These are phyloP conservation scores for Lydus trimaculatus DNA, from an alignment of 2,888 invertebrate genomes.

Conservation along the genomic window DNA sequence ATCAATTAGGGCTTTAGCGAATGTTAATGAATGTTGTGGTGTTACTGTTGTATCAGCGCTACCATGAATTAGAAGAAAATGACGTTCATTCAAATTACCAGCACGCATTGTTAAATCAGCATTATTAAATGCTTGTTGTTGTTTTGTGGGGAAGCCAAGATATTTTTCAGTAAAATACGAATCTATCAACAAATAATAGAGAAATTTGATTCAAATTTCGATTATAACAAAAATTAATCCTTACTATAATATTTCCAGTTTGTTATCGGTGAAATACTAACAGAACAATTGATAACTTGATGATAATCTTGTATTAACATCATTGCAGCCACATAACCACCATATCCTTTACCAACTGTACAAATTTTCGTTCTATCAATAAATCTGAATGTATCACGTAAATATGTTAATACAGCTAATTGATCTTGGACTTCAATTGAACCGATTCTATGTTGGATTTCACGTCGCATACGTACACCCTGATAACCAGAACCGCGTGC, in stretches of 20 bases:
- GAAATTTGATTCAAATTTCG: slow-evolving; percentile 1
- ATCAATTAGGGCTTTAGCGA: slow-evolving; percentile 83
- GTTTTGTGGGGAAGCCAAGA: slow-evolving; percentile 76
- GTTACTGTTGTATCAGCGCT: slow-evolving; percentile 87
- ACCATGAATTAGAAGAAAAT: slow-evolving; percentile 79
- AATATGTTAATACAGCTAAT: slow-evolving; percentile 69
- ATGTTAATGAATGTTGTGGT: slow-evolving; percentile 85
- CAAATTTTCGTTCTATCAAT: slow-evolving; percentile 83
- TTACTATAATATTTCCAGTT: slow-evolving; percentile 82
- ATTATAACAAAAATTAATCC: slow-evolving; percentile 42
- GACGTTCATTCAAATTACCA: slow-evolving; percentile 73
- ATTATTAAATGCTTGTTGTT: slow-evolving; percentile 74
- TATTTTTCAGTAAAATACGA: slow-evolving; percentile 92
- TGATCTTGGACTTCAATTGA: slow-evolving; percentile 72
- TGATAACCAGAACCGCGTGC: slow-evolving; percentile 86
- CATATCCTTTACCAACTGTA: slow-evolving; percentile 89
- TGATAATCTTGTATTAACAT: slow-evolving; percentile 79
- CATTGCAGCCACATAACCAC: slow-evolving; percentile 84
- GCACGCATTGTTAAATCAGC: slow-evolving; percentile 82
- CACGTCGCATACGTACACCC: slow-evolving; percentile 77
- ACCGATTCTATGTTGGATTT: slow-evolving; percentile 74
- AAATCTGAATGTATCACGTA: slow-evolving; percentile 80
- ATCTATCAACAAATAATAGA: slow-evolving; percentile 65
- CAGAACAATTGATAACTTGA: slow-evolving; percentile 82
- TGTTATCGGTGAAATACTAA: slow-evolving; percentile 86